Evolutionary conservation across 1,140 invertebrate genomes (phyloP).

Genomic region (Stegodyphus mimosarum): DNA sequence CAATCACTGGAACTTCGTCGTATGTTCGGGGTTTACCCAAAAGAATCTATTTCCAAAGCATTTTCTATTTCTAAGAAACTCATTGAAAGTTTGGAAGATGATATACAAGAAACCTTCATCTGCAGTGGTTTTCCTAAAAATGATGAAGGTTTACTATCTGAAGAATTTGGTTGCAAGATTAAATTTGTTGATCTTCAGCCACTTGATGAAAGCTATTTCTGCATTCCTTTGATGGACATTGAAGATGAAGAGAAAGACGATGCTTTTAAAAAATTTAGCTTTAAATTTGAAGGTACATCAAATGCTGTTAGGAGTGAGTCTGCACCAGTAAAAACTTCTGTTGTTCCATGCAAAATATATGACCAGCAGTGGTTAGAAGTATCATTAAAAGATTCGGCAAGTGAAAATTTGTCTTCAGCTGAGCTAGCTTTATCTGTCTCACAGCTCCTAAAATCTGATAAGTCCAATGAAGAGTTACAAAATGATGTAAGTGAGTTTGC

Average conservation of each 20-base stretch:
- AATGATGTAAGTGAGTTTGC: slow-evolving; percentile 73
- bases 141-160: slow-evolving; percentile 8
- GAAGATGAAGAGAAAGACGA: background rate
- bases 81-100: slow-evolving; percentile 21
- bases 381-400: slow-evolving; percentile 43
- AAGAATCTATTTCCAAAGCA: slow-evolving; percentile 64
- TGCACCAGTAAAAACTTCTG: background rate
- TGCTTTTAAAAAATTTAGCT: slow-evolving; percentile 25
- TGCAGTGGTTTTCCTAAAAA: slow-evolving; percentile 12
- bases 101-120: slow-evolving; percentile 8
- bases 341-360: background rate
- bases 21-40: slow-evolving; percentile 28
- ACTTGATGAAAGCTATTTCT: slow-evolving; percentile 28
- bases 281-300: slow-evolving; percentile 36
- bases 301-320: slow-evolving; percentile 20
- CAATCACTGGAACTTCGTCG: slow-evolving; percentile 55
- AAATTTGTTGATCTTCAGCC: slow-evolving; percentile 44
- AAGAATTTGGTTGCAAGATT: slow-evolving; percentile 65
- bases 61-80: slow-evolving; percentile 66
- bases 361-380: slow-evolving; percentile 59
- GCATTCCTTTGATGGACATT: slow-evolving; percentile 14
- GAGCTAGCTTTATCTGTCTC: slow-evolving; percentile 75
- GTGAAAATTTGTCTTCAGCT: slow-evolving; percentile 63
- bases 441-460: slow-evolving; percentile 74
- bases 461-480: slow-evolving; percentile 79